phyloP scores from a whole-genome alignment of 2,797 vertebrate genomes.

The Gallirallus australis region DNA sequence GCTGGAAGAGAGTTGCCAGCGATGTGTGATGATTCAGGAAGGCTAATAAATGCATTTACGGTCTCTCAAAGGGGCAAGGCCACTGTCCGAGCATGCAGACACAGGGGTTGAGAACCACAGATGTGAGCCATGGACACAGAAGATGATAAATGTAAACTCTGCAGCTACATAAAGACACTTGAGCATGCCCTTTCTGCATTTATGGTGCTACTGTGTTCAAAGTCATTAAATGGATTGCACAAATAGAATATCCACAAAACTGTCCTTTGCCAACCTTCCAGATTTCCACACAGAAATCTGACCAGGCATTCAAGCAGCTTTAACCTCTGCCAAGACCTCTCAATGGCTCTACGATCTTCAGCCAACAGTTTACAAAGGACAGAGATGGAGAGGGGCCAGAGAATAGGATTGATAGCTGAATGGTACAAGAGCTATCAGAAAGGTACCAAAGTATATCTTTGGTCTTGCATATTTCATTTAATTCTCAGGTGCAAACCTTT shows the following conservation, averaged over 20 bases:
- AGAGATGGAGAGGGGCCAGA: not conserved
- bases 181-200: not conserved
- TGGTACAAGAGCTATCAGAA: not conserved
- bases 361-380: conserved; percentile 29
- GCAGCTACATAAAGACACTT: not conserved
- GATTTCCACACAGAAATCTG: conserved; percentile 40
- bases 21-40: not conserved
- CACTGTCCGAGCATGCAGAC: not conserved
- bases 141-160: not conserved
- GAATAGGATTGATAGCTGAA: not conserved
- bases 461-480: not conserved
- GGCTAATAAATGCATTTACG: not conserved
- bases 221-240: not conserved
- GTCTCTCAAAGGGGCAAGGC: not conserved
- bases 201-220: not conserved
- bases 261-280: not conserved
- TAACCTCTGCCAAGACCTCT: conserved; percentile 53
- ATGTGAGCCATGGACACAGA: not conserved
- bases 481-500: not conserved
- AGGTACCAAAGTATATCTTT: not conserved
- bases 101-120: not conserved
- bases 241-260: conserved; percentile 12
- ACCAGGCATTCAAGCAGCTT: conserved; percentile 32
- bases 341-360: conserved; percentile 5
- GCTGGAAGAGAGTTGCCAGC: not conserved